Evolutionary conservation across 2,888 invertebrate genomes (phyloP).

Genomic region (Tetranychus truncatus): DNA sequence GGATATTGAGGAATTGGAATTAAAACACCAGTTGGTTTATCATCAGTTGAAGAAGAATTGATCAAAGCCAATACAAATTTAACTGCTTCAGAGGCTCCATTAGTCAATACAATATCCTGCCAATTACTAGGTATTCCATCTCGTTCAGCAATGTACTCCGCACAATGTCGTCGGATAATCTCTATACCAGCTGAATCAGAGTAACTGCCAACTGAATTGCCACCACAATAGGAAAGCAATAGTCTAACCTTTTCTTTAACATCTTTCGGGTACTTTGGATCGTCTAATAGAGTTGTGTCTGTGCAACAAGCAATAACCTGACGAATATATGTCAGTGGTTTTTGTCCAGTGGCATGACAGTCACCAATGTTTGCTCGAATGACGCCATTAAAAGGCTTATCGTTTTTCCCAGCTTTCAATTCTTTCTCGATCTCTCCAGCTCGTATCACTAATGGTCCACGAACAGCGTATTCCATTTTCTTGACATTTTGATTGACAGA

Average conservation of each 20-base stretch:
- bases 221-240: conserved; percentile 51
- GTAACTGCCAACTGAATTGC: conserved; percentile 63
- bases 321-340: conserved; percentile 78
- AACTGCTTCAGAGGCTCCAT: conserved; percentile 82
- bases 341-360: conserved; percentile 93
- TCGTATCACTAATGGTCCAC: conserved; percentile 81
- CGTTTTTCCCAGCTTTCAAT: conserved; percentile 30
- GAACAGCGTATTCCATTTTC: conserved; percentile 88
- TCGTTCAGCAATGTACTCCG: conserved; percentile 61
- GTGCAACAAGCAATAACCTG: conserved; percentile 46
- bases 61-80: conserved; percentile 63
- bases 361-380: conserved; percentile 66
- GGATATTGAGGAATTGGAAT: conserved; percentile 98
- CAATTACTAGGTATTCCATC: conserved; percentile 56
- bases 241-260: conserved; percentile 53
- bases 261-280: conserved; percentile 56
- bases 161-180: conserved; percentile 63
- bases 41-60: conserved; percentile 36
- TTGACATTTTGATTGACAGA: conserved; percentile 76
- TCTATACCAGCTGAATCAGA: conserved; percentile 77
- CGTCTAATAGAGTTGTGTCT: conserved; percentile 52
- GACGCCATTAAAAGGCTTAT: conserved; percentile 19
- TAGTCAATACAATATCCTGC: conserved; percentile 61
- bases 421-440: conserved; percentile 87
- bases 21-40: conserved; percentile 62